A percentile compares a stretch with the other conserved stretches of the same genome.
These are phyloP conservation scores for Archips crataeganus DNA, from an alignment of 2,888 invertebrate genomes.

Conservation along the genomic window DNA sequence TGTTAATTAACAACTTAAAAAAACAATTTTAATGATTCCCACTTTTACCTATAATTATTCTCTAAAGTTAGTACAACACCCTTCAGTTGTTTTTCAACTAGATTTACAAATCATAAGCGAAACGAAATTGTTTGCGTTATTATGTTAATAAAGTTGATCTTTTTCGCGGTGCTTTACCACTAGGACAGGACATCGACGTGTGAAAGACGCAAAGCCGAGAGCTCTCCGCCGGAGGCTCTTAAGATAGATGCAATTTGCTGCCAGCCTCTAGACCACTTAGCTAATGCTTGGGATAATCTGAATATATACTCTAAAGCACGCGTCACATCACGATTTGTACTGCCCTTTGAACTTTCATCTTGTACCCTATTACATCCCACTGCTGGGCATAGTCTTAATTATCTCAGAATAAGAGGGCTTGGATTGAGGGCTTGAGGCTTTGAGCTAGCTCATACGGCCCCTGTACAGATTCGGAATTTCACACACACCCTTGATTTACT, in stretches of 20 bases:
- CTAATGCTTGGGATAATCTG: slow-evolving; percentile 36
- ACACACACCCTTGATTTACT: too few relatives aligned
- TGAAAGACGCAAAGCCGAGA: slow-evolving; percentile 14
- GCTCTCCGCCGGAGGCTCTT: slow-evolving; percentile 21
- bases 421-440: too few relatives aligned
- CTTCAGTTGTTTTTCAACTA: not conserved
- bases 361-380: too few relatives aligned
- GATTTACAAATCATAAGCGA: too few relatives aligned
- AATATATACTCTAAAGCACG: slow-evolving; percentile 26
- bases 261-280: slow-evolving; percentile 40
- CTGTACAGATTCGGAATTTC: too few relatives aligned
- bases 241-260: slow-evolving; percentile 42
- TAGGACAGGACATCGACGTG: not conserved
- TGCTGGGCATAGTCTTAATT: too few relatives aligned
- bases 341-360: not conserved
- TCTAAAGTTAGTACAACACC: not conserved
- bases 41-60: not conserved
- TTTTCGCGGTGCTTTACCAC: not conserved
- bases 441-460: too few relatives aligned
- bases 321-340: slow-evolving; percentile 3
- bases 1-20: not conserved
- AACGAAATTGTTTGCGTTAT: not conserved
- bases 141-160: not conserved
- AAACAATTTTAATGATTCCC: too few relatives aligned
- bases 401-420: too few relatives aligned